Base-by-base conservation (phyloP, 2,888 invertebrate species). In the Hypercompe scribonia region DNA sequence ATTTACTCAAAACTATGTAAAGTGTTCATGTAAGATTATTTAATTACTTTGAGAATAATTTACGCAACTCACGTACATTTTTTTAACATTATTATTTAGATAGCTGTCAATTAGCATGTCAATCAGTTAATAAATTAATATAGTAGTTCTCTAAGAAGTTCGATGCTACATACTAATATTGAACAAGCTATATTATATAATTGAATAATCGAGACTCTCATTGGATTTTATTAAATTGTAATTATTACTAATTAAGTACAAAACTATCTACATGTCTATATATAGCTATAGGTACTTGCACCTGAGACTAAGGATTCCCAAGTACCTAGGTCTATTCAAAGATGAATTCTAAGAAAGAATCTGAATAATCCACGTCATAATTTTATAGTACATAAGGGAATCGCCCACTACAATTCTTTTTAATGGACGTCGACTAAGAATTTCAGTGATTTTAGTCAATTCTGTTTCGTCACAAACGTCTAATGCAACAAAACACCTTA, bases 71-170 rank as follows among this genome's bases (percentile, higher is more conserved):
- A 78, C 74, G 82, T 85, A 75, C 73, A 75, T 31, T 83, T 84
- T 82, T 78, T 73, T 77, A 71, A 70, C 69, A 79, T 81, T 83
- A 83, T 89, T 74, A 67, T 89, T 92, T 90, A 84, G 83, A 91
- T 92, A 90, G 90, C 90, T 89, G 95, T 95, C 95, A 95, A 95
- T 95, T 95, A 95, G 89, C 82, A 84, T 89, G 94, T 95, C 95
- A 95, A 95, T 90, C 89, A 79, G 81, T 74, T 81, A 77, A 31
- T 61, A 61, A 31, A 69, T 61, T 69, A 61, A 74, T 68, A 77
- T 72, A 71, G 71, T 80, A 82, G 78, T 79, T 76, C 39, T 77
- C 58, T 81, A 84, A 81, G 80, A 81, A 76, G 58, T 76, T 81
- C 69, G 74, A 76, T 74, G 77, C 74, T 65, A 80, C 80, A 84